Conservation (phyloP, 1,140 invertebrate species). For the Homalodisca vitripennis region DNA sequence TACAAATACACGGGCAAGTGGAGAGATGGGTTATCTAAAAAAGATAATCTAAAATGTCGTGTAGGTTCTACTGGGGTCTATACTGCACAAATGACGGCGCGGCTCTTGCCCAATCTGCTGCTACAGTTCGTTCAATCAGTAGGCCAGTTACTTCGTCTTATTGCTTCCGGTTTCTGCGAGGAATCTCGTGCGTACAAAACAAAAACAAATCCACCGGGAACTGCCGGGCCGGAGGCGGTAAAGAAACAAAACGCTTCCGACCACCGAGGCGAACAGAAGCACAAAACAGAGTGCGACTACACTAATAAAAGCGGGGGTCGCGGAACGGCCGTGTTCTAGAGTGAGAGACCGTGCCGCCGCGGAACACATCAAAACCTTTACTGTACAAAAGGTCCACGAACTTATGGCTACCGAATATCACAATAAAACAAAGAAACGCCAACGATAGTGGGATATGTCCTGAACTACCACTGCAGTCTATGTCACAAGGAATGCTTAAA, state of each 20-base stretch:
- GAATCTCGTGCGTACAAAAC: too few relatives aligned
- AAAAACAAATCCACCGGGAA: neutral
- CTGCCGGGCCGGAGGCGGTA: neutral
- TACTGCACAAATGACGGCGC: too few relatives aligned
- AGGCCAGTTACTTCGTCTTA: too few relatives aligned
- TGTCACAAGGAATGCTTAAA: constrained; percentile 30
- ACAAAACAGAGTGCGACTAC: constrained; percentile 25
- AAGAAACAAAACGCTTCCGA: neutral
- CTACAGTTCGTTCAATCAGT: too few relatives aligned
- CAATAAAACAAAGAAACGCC: constrained; percentile 22
- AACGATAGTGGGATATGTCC: constrained; percentile 36
- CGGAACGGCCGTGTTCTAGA: neutral
- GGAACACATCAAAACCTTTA: constrained; percentile 10
- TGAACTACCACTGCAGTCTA: constrained; percentile 31
- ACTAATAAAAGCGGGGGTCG: constrained; percentile 9
- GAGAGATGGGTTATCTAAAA: too few relatives aligned
- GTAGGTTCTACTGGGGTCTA: too few relatives aligned
- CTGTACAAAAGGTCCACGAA: constrained; percentile 33
- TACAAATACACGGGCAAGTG: too few relatives aligned
- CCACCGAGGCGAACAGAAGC: neutral
- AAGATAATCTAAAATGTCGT: too few relatives aligned
- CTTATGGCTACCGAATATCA: constrained; percentile 42
- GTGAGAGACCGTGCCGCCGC: neutral
- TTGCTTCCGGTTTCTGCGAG: too few relatives aligned
- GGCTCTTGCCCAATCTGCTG: too few relatives aligned